These are phyloP conservation scores for Triplophysa yarkandensis DNA, from an alignment of 2,797 vertebrate species.

Conservation along the genomic window DNA sequence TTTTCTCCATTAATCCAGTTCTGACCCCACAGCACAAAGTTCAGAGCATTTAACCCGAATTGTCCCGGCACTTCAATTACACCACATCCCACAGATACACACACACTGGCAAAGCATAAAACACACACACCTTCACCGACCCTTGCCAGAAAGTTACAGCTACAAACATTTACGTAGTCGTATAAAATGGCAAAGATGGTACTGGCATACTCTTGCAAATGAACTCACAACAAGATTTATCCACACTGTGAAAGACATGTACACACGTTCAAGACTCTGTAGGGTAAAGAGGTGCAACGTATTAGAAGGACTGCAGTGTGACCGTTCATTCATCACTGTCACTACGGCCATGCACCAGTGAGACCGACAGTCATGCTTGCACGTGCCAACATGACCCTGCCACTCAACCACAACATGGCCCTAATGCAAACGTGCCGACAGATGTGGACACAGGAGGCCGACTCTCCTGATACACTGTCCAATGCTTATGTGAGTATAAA, in stretches of 20 bases:
- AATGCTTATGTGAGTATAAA: not conserved
- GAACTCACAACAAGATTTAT: not conserved
- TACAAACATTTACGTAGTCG: constrained; percentile 45
- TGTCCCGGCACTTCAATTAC: constrained; percentile 62
- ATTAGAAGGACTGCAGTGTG: constrained; percentile 65
- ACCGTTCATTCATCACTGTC: constrained; percentile 81
- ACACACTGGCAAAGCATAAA: constrained; percentile 48
- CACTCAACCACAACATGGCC: constrained; percentile 38
- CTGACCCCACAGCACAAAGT: constrained; percentile 60
- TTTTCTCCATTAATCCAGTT: constrained; percentile 65
- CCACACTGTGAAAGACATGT: constrained; percentile 34
- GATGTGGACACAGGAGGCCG: constrained; percentile 1
- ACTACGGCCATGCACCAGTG: constrained; percentile 56
- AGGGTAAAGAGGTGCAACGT: constrained; percentile 66
- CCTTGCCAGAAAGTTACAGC: constrained; percentile 8
- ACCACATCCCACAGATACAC: constrained; percentile 50
- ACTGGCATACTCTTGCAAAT: not conserved
- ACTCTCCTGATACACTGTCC: not conserved
- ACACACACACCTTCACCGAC: constrained; percentile 24
- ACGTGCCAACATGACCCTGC: constrained; percentile 24
- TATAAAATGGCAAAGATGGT: not conserved
- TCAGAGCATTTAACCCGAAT: constrained; percentile 74
- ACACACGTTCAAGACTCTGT: constrained; percentile 59
- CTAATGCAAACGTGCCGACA: constrained; percentile 23
- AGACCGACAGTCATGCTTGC: constrained; percentile 47